Evolutionary conservation across 2,113 vertebrate species (phyloP).

Genomic region (Protobothrops mucrosquamatus): DNA sequence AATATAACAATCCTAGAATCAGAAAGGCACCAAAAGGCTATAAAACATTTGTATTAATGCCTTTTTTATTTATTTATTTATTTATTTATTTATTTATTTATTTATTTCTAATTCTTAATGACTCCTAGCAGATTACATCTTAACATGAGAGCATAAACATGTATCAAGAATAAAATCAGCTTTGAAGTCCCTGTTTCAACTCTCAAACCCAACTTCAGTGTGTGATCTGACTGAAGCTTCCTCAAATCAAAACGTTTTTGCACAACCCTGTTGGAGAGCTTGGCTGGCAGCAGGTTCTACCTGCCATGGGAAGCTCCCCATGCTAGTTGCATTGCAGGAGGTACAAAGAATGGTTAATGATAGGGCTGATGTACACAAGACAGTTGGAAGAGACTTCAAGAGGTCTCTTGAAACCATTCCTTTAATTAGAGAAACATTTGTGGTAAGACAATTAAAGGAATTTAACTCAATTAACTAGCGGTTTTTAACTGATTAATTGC

Average conservation of each 20-base stretch:
- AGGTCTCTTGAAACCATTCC: neutral
- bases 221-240: neutral
- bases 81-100: neutral
- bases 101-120: neutral
- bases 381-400: neutral
- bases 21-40: neutral
- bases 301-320: neutral
- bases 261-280: neutral
- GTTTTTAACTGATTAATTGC: slow-evolving; percentile 22
- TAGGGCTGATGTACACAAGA: neutral
- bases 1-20: neutral
- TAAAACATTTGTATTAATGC: neutral
- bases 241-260: neutral
- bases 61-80: neutral
- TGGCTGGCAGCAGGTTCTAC: neutral
- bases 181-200: neutral
- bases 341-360: neutral
- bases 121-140: neutral
- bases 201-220: neutral
- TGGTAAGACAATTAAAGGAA: neutral
- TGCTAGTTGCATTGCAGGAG: neutral
- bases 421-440: slow-evolving; percentile 21
- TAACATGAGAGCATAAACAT: neutral
- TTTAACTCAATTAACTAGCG: slow-evolving; percentile 5
- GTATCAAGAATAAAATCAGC: neutral